Percentiles rank a stretch among this genome's conserved stretches.
These are phyloP conservation scores for Coronaproctus castanopsis DNA, from an alignment of 2,888 invertebrate species.

Conservation along the genomic window DNA sequence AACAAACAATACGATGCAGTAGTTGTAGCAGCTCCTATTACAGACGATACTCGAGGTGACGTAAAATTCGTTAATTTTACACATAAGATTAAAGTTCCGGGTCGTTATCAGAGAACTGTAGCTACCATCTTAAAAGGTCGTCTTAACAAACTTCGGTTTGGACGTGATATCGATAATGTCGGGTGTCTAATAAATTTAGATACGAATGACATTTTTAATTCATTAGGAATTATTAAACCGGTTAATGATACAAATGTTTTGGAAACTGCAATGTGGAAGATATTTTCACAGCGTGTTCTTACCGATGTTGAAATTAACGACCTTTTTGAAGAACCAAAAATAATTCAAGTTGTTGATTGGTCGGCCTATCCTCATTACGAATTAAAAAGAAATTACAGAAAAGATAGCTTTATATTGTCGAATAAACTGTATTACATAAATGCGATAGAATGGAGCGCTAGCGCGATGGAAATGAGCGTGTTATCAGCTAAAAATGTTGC, in stretches of 20 bases:
- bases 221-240: conserved; percentile 27
- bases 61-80: conserved; percentile 31
- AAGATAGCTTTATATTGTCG: conserved; percentile 30
- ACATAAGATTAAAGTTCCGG: conserved; percentile 24
- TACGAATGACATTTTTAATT: conserved; percentile 29
- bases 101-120: conserved; percentile 33
- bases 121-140: conserved; percentile 34
- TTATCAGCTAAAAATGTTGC: conserved; percentile 40
- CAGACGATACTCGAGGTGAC: conserved; percentile 25
- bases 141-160: conserved; percentile 27
- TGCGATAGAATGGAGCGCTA: conserved; percentile 41
- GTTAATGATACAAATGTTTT: conserved; percentile 20
- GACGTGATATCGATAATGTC: conserved; percentile 23
- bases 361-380: conserved; percentile 36
- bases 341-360: conserved; percentile 29
- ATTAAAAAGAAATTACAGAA: not conserved
- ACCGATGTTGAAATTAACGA: conserved; percentile 27
- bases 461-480: conserved; percentile 45
- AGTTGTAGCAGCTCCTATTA: conserved; percentile 36
- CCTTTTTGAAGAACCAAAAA: conserved; percentile 29
- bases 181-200: conserved; percentile 30
- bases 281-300: conserved; percentile 33
- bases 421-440: conserved; percentile 37
- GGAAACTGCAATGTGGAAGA: conserved; percentile 31
- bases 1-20: conserved; percentile 32